Percentiles rank a stretch among this genome's conserved stretches.
These are phyloP conservation scores for Alcis repandata DNA, from an alignment of 2,888 invertebrate species.

Conservation along the genomic window DNA sequence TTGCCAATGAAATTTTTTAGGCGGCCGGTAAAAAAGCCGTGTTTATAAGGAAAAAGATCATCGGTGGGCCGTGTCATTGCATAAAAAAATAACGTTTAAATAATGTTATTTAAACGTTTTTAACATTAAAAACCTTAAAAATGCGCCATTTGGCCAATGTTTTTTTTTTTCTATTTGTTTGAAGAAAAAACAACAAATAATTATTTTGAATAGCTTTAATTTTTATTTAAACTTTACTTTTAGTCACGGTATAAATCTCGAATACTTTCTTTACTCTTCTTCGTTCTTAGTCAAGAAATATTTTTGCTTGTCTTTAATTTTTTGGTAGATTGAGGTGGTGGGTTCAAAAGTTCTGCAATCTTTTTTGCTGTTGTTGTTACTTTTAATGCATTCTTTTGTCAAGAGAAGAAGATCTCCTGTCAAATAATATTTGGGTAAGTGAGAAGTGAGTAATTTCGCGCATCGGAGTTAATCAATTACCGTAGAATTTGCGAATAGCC, in stretches of 20 bases:
- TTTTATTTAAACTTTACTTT: conserved; percentile 3
- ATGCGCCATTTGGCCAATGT: no score
- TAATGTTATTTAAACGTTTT: no score
- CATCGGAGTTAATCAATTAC: conserved; percentile 8
- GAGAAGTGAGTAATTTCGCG: conserved; percentile 21
- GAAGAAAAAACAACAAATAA: no score
- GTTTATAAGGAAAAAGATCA: background rate
- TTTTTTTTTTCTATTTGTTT: no score
- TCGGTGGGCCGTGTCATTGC: background rate
- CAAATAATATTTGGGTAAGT: conserved; percentile 20
- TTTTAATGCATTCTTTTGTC: conserved; percentile 15
- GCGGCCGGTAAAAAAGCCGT: conserved; percentile 1
- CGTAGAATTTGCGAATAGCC: conserved; percentile 29
- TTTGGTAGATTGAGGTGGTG: conserved; percentile 14
- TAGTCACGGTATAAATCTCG: background rate
- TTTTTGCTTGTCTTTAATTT: background rate
- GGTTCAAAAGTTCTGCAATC: conserved; percentile 13
- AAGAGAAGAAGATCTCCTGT: conserved; percentile 22
- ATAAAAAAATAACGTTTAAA: no score
- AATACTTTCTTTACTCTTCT: background rate
- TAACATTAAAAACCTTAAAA: no score
- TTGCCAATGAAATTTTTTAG: conserved; percentile 1
- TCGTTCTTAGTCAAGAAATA: background rate
- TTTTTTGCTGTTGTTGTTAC: conserved; percentile 14
- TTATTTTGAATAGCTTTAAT: background rate